phyloP scores from a whole-genome alignment of 2,797 vertebrate species.

The Gymnoscopelus braueri region DNA sequence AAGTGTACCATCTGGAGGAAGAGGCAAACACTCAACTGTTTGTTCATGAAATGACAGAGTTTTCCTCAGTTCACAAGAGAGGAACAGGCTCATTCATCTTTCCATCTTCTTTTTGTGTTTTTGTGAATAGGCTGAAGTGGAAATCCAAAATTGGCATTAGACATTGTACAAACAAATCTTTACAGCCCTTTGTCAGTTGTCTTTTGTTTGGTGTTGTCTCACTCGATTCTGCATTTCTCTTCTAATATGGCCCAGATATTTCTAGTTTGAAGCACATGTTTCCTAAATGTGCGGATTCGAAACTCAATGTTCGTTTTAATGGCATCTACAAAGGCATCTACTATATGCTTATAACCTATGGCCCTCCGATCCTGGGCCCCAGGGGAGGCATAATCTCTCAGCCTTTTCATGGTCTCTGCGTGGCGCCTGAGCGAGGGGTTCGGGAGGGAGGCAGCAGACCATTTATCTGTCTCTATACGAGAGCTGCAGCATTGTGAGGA shows the following conservation, averaged over 20 bases:
- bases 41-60: conserved; percentile 63
- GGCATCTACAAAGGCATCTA: conserved; percentile 30
- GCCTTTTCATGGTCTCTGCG: conserved; percentile 65
- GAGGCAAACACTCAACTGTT: conserved; percentile 74
- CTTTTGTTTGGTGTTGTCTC: neutral
- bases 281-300: conserved; percentile 31
- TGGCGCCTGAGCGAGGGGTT: conserved; percentile 44
- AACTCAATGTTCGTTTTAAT: conserved; percentile 44
- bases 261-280: conserved; percentile 28
- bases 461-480: conserved; percentile 59
- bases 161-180: too few species aligned
- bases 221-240: conserved; percentile 23
- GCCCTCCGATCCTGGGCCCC: conserved; percentile 48
- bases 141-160: conserved; percentile 3
- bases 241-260: conserved; percentile 16
- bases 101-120: conserved; percentile 19
- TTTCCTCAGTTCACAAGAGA: conserved; percentile 49
- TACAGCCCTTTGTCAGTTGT: neutral
- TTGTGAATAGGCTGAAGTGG: conserved; percentile 16
- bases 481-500: conserved; percentile 59
- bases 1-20: conserved; percentile 75
- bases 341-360: conserved; percentile 45
- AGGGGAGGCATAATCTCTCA: conserved; percentile 61
- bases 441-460: conserved; percentile 37
- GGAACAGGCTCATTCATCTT: conserved; percentile 41